Conservation (phyloP, 1,140 invertebrate genomes). For the Daktulosphaira vitifoliae region DNA sequence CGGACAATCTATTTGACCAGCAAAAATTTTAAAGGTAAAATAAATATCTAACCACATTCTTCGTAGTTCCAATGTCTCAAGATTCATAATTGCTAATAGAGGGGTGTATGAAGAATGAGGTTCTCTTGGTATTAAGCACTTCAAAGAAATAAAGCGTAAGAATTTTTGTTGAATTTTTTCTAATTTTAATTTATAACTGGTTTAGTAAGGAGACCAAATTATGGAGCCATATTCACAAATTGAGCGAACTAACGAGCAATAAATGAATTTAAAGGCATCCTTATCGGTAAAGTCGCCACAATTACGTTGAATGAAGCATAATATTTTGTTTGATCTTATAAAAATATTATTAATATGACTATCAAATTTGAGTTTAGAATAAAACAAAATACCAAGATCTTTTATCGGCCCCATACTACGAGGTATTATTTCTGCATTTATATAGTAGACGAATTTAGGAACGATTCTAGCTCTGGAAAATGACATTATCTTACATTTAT, state of each 20-base stretch:
- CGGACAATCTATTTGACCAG: background rate
- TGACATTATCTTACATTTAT: conserved; percentile 2
- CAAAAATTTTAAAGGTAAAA: background rate
- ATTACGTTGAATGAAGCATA: background rate
- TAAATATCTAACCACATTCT: too few relatives aligned
- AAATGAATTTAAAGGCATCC: background rate
- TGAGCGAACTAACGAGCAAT: background rate
- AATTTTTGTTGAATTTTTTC: background rate
- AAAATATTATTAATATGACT: background rate
- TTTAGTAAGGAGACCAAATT: background rate
- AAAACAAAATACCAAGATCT: background rate
- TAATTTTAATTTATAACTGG: background rate
- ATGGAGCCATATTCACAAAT: background rate
- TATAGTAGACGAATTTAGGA: background rate
- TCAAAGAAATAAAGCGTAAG: background rate
- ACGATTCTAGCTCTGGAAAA: background rate
- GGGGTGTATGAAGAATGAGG: too few relatives aligned
- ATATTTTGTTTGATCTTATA: background rate
- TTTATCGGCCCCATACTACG: background rate
- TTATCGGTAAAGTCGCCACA: background rate
- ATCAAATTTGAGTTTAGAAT: background rate
- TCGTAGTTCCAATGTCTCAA: background rate
- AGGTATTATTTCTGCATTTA: background rate
- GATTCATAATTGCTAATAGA: background rate
- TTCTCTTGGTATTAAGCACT: too few relatives aligned